These are phyloP conservation scores for Orientallactaga bullata DNA, from an alignment of 2,113 vertebrate species.

Conservation along the genomic window DNA sequence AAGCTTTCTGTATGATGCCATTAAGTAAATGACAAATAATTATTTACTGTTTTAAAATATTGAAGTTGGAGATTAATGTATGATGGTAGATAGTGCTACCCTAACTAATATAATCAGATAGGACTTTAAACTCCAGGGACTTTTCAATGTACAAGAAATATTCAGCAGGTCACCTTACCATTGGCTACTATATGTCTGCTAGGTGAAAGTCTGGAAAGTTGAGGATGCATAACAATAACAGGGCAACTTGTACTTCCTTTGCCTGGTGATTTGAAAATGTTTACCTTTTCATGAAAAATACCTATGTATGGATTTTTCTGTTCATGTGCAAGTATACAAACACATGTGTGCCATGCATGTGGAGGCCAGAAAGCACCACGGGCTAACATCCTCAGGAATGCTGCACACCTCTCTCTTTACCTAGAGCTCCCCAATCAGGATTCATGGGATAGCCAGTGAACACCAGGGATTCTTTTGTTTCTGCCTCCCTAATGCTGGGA, in stretches of 20 bases:
- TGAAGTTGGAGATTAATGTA: neutral
- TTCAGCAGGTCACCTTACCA: neutral
- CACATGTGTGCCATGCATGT: too few species aligned
- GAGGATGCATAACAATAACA: neutral
- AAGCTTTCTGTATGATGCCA: neutral
- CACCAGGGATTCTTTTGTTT: too few species aligned
- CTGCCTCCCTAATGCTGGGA: too few species aligned
- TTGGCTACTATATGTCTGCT: neutral
- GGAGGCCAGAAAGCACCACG: too few species aligned
- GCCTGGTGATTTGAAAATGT: neutral
- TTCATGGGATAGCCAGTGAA: too few species aligned
- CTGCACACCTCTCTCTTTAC: too few species aligned
- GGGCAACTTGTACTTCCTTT: neutral
- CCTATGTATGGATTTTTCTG: too few species aligned
- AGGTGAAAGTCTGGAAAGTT: neutral
- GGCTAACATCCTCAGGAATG: too few species aligned
- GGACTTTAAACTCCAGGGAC: neutral
- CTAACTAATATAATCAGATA: neutral
- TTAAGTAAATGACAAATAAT: neutral
- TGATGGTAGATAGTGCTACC: neutral
- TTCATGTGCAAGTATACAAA: too few species aligned
- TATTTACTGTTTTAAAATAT: neutral
- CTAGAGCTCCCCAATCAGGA: too few species aligned
- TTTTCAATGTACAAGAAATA: neutral
- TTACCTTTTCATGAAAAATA: neutral